These are phyloP conservation scores for Drosophila formosana DNA, from an alignment of 2,888 invertebrate species.

Conservation along the genomic window DNA sequence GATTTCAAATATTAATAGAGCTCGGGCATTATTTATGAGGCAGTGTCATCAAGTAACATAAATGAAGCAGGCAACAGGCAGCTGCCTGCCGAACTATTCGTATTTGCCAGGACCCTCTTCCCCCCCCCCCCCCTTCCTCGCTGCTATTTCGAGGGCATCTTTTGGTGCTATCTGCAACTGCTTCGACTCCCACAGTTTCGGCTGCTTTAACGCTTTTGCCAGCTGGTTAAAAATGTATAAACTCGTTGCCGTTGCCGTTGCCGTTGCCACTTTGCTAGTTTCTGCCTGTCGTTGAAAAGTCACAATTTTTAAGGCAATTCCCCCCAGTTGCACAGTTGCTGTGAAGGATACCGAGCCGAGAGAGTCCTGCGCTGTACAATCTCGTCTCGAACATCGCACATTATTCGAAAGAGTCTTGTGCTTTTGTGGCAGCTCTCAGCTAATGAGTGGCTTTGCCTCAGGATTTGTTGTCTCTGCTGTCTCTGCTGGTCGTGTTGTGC, in stretches of 20 bases:
- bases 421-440: background rate
- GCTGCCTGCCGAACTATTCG: background rate
- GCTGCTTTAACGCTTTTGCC: conserved; percentile 43
- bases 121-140: background rate
- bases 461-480: too few relatives aligned
- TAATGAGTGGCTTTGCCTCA: conserved; percentile 3
- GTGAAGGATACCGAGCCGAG: background rate
- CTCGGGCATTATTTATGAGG: conserved; percentile 72
- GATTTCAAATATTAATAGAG: conserved; percentile 74
- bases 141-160: conserved; percentile 3
- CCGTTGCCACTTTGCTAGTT: conserved; percentile 12
- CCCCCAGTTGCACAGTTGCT: background rate
- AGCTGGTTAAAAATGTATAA: conserved; percentile 69
- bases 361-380: background rate
- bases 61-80: conserved; percentile 65
- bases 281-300: background rate
- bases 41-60: conserved; percentile 75
- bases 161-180: conserved; percentile 21
- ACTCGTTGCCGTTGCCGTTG: conserved; percentile 35
- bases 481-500: background rate
- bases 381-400: background rate
- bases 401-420: background rate
- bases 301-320: background rate
- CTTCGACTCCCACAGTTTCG: conserved; percentile 24
- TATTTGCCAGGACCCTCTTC: background rate